Conservation (phyloP, 2,888 invertebrate species). For the Branchellion lobata region DNA sequence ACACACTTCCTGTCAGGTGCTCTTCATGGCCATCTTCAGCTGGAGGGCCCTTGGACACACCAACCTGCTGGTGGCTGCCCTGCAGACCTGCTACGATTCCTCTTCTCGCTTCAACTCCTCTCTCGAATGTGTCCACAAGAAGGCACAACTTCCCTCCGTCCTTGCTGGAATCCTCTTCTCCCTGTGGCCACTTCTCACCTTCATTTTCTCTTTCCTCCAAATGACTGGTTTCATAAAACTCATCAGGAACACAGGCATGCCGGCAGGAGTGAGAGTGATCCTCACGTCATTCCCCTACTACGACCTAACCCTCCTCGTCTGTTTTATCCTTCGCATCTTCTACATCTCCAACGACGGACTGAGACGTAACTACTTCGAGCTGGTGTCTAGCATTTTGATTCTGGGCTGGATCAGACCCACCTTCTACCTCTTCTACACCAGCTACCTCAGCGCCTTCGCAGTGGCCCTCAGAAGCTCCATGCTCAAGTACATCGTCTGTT, state of each 20-base stretch:
- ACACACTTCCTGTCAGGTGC: no score
- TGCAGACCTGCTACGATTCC: not conserved
- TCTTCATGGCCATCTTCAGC: slow-evolving; percentile 26
- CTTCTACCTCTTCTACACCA: slow-evolving; percentile 28
- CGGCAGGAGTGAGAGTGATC: not conserved
- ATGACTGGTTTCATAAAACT: slow-evolving; percentile 7
- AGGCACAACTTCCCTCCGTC: not conserved
- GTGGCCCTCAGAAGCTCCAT: slow-evolving; percentile 34
- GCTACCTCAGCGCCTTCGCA: slow-evolving; percentile 23
- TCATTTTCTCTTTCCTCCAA: slow-evolving; percentile 23
- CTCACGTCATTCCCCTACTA: not conserved
- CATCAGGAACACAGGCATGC: not conserved
- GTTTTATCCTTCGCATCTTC: slow-evolving; percentile 1
- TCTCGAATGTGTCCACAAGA: not conserved
- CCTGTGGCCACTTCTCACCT: slow-evolving; percentile 15
- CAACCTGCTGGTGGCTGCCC: not conserved
- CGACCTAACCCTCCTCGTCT: slow-evolving; percentile 14
- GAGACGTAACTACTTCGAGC: slow-evolving; percentile 15
- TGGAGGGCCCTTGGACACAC: not conserved
- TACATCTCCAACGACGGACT: not conserved
- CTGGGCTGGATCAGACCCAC: slow-evolving; percentile 34
- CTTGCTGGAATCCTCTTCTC: not conserved
- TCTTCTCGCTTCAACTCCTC: no score
- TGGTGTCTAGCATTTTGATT: slow-evolving; percentile 24
- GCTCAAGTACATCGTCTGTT: slow-evolving; percentile 29